phyloP scores from a whole-genome alignment of 2,888 invertebrate species.

The Spisula subtruncata region DNA sequence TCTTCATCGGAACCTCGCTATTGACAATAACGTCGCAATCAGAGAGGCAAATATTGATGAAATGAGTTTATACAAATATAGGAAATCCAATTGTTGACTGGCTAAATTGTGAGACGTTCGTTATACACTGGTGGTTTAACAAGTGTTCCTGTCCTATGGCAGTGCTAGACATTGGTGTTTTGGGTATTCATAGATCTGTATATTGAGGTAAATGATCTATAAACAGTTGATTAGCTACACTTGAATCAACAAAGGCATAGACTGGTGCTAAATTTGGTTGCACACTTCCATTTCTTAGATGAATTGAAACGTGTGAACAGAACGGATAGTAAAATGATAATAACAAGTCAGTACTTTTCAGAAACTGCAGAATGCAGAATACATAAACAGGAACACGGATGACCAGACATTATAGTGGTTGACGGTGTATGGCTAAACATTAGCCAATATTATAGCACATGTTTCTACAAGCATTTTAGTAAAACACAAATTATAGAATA shows the following conservation, averaged over 20 bases:
- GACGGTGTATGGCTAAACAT: too few relatives aligned
- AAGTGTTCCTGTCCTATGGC: background rate
- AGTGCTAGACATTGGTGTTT: background rate
- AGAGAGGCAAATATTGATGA: slow-evolving; percentile 34
- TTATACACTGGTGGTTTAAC: background rate
- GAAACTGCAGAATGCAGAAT: too few relatives aligned
- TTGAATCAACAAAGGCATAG: background rate
- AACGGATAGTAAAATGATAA: too few relatives aligned
- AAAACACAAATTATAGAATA: too few relatives aligned
- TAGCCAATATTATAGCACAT: too few relatives aligned
- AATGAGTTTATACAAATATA: slow-evolving; percentile 42
- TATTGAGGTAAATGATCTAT: background rate
- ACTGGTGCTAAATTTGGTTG: background rate
- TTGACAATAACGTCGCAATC: slow-evolving; percentile 40
- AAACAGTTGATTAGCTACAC: background rate
- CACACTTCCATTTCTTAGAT: background rate
- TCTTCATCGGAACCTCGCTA: slow-evolving; percentile 12
- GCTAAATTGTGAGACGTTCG: slow-evolving; percentile 30
- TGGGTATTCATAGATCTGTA: background rate
- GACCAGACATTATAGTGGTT: too few relatives aligned
- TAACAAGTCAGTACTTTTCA: too few relatives aligned
- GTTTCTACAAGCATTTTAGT: too few relatives aligned
- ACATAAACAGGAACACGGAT: too few relatives aligned
- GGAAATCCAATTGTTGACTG: slow-evolving; percentile 42
- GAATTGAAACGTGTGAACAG: too few relatives aligned